Evolutionary conservation across 1,140 invertebrate genomes (phyloP).

Genomic region (Lepidurus couesii): DNA sequence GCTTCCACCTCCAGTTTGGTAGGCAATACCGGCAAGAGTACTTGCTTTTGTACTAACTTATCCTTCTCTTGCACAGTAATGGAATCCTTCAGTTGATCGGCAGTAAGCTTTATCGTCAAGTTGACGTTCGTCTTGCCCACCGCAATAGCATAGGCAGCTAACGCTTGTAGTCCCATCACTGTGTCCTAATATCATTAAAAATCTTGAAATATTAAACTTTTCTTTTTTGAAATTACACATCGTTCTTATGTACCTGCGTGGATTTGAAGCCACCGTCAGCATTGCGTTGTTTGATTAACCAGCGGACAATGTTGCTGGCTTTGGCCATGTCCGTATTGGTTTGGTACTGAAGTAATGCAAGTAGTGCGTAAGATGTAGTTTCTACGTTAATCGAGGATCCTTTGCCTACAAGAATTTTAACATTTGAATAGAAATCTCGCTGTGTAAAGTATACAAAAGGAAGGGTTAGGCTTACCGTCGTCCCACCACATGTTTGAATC

Average conservation of each 20-base stretch:
- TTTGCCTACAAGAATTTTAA: slow-evolving; percentile 38
- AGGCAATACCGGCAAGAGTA: slow-evolving; percentile 46
- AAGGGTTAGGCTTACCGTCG: slow-evolving; percentile 32
- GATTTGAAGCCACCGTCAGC: slow-evolving; percentile 68
- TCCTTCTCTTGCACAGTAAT: slow-evolving; percentile 46
- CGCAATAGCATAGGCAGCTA: slow-evolving; percentile 53
- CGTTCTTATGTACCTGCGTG: slow-evolving; percentile 44
- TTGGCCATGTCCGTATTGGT: slow-evolving; percentile 54
- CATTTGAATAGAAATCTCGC: background rate
- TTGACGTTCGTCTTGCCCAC: slow-evolving; percentile 44
- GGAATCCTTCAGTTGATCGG: slow-evolving; percentile 40
- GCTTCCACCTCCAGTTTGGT: slow-evolving; percentile 48
- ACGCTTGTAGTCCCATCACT: slow-evolving; percentile 56
- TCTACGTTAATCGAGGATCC: slow-evolving; percentile 56
- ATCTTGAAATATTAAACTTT: background rate
- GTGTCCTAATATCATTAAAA: slow-evolving; percentile 48
- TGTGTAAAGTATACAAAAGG: background rate
- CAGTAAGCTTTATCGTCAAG: slow-evolving; percentile 45
- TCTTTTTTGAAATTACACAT: background rate
- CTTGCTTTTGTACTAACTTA: slow-evolving; percentile 45
- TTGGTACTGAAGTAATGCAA: slow-evolving; percentile 56
- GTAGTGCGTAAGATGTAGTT: slow-evolving; percentile 65
- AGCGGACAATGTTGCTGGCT: slow-evolving; percentile 55
- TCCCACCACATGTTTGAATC: slow-evolving; percentile 48
- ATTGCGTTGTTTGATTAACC: slow-evolving; percentile 69